Conservation (phyloP, 2,797 vertebrate species). For the Eulemur rubriventer region DNA sequence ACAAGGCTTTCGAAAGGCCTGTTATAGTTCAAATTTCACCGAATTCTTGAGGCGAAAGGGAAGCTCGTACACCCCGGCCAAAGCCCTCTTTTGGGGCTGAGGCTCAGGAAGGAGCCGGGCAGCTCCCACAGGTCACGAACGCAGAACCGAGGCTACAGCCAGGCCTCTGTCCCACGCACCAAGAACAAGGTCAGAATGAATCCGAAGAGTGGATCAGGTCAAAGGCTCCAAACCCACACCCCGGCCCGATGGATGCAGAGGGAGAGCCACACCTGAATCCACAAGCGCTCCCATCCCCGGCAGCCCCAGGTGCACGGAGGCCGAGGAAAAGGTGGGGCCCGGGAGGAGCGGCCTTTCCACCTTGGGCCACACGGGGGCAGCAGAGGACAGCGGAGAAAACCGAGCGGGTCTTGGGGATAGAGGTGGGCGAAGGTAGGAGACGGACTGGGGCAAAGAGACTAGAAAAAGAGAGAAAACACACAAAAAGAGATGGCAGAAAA, state of each 20-base stretch:
- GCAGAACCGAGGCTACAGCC: neutral
- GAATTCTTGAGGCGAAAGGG: neutral
- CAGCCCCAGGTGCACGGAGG: accelerated
- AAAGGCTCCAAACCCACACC: neutral
- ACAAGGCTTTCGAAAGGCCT: neutral
- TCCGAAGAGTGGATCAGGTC: neutral
- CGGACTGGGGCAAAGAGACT: neutral
- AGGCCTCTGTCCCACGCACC: neutral
- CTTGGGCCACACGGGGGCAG: constrained; percentile 40
- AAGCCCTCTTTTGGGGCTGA: neutral
- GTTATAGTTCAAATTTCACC: neutral
- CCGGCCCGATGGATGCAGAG: accelerated
- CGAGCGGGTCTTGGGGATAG: neutral
- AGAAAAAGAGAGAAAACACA: neutral
- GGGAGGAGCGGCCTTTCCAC: neutral
- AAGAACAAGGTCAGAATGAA: neutral
- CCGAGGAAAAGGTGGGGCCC: accelerated
- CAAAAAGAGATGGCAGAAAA: neutral
- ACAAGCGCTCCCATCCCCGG: accelerated
- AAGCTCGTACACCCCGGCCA: neutral
- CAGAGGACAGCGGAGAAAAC: constrained; percentile 66
- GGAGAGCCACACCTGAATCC: accelerated
- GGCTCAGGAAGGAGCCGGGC: neutral
- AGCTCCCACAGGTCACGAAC: neutral
- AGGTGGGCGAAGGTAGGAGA: neutral